phyloP scores from a whole-genome alignment of 2,888 invertebrate genomes.

The Stenodema calcarata region DNA sequence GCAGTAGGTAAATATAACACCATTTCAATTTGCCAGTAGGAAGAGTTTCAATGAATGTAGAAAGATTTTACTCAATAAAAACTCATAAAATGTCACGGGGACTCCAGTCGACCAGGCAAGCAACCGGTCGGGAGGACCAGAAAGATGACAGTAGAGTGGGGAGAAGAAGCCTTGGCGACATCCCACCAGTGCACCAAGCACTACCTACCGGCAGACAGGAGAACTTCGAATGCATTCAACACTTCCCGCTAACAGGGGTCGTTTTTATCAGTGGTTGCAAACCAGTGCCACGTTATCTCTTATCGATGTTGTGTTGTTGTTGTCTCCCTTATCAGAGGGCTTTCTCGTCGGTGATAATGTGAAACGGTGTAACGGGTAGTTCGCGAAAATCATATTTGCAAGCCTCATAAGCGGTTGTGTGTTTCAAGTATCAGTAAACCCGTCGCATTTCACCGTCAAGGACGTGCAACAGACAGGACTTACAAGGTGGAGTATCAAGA shows the following conservation, averaged over 20 bases:
- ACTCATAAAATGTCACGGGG: neutral
- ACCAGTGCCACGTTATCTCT: conserved; percentile 15
- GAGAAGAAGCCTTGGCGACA: neutral
- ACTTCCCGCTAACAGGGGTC: conserved; percentile 18
- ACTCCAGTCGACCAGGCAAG: neutral
- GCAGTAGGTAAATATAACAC: neutral
- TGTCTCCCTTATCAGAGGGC: conserved; percentile 6
- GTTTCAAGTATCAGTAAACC: neutral
- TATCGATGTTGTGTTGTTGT: conserved; percentile 32
- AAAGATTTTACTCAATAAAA: too few species aligned
- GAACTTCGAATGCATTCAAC: neutral
- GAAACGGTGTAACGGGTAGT: neutral
- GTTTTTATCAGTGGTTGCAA: neutral
- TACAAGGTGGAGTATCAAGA: conserved; percentile 6
- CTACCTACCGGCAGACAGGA: conserved; percentile 1
- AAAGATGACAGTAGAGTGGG: neutral
- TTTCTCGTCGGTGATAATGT: neutral
- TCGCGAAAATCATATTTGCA: neutral
- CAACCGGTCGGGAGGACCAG: neutral
- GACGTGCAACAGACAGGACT: conserved; percentile 22
- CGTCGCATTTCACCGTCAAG: conserved; percentile 10
- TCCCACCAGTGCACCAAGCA: conserved; percentile 1
- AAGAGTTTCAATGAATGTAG: neutral
- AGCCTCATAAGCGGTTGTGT: neutral
- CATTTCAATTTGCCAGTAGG: neutral